Conservation (phyloP, 2,113 vertebrate species). For the Oreochromis tanganicae region DNA sequence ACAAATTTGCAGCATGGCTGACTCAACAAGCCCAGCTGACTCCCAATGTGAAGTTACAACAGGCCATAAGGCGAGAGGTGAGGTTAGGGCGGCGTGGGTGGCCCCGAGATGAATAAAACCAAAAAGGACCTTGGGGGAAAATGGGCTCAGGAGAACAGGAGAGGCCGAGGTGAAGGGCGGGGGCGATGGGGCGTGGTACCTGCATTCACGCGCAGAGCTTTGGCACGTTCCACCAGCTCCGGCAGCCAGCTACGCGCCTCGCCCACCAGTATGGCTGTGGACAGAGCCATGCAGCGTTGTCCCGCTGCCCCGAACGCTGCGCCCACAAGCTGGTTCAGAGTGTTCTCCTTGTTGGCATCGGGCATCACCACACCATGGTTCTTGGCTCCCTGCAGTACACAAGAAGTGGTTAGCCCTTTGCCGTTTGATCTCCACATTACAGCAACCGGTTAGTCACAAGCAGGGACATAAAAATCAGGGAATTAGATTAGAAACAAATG, state of each 20-base stretch:
- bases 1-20: conserved; percentile 65
- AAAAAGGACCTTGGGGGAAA: background rate
- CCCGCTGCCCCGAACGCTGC: conserved; percentile 96
- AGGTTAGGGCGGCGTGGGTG: conserved; percentile 67
- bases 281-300: conserved; percentile 97
- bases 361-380: conserved; percentile 98
- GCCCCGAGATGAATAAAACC: conserved; percentile 40
- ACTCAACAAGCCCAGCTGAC: conserved; percentile 58
- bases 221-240: conserved; percentile 88
- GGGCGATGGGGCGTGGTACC: conserved; percentile 67
- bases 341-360: conserved; percentile 97
- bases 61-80: conserved; percentile 44
- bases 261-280: conserved; percentile 89
- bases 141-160: background rate
- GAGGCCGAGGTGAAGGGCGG: background rate
- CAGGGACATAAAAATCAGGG: background rate
- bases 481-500: background rate
- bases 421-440: conserved; percentile 21
- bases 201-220: conserved; percentile 86
- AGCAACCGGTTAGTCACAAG: conserved; percentile 9
- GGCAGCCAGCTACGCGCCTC: conserved; percentile 88
- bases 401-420: conserved; percentile 24
- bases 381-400: conserved; percentile 85
- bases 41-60: conserved; percentile 46
- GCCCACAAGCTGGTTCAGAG: conserved; percentile 92